phyloP scores from a whole-genome alignment of 1,140 invertebrate species.

The Sipha flava region DNA sequence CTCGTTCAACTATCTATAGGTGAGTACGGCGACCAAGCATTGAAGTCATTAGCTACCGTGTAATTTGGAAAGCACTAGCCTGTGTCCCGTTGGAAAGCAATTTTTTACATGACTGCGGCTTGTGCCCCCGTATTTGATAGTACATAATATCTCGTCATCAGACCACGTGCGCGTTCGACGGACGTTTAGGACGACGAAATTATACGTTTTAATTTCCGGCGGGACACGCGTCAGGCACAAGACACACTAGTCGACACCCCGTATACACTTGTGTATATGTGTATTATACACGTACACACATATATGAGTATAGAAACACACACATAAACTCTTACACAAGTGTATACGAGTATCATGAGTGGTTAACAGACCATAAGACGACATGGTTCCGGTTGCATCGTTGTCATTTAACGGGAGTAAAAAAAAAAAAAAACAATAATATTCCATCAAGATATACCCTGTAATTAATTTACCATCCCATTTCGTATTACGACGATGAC shows the following conservation, averaged over 20 bases:
- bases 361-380: slow-evolving; percentile 23
- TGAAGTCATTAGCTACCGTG: not conserved
- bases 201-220: slow-evolving; percentile 33
- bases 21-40: too few species aligned
- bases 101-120: slow-evolving; percentile 32
- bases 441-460: slow-evolving; percentile 16
- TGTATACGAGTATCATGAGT: not conserved
- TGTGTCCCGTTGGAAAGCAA: slow-evolving; percentile 4
- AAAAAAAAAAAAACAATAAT: slow-evolving; percentile 7
- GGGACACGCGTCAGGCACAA: slow-evolving; percentile 30
- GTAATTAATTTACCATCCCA: slow-evolving; percentile 26
- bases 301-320: too few species aligned
- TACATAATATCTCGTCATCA: not conserved
- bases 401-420: not conserved
- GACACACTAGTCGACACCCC: too few species aligned
- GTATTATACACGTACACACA: not conserved
- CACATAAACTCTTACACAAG: not conserved
- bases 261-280: too few species aligned
- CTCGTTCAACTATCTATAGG: too few species aligned
- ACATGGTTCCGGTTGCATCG: slow-evolving; percentile 17
- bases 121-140: not conserved
- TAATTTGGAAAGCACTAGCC: not conserved
- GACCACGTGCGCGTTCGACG: not conserved
- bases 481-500: not conserved
- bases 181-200: slow-evolving; percentile 21